phyloP scores from a whole-genome alignment of 1,140 invertebrate species.

The Sesamia nonagrioides region DNA sequence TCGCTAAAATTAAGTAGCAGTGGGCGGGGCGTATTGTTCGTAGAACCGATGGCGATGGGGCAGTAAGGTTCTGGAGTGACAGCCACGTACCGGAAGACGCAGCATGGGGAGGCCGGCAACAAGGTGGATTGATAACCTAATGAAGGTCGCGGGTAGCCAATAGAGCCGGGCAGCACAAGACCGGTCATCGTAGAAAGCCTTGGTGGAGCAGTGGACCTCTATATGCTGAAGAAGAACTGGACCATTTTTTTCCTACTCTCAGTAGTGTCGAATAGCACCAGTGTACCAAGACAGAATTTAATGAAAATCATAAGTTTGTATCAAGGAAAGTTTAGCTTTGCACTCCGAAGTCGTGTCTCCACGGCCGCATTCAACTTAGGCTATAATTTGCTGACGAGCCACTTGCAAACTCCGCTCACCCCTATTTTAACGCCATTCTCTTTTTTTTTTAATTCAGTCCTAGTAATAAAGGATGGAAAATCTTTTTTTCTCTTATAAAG shows the following conservation, averaged over 20 bases:
- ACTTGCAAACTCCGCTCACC: constrained; percentile 70
- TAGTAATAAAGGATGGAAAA: constrained; percentile 45
- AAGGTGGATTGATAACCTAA: no score
- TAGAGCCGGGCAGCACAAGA: no score
- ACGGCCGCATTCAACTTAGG: constrained; percentile 73
- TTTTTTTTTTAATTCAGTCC: constrained; percentile 61
- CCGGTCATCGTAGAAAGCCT: no score
- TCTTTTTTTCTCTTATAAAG: constrained; percentile 18
- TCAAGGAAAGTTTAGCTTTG: constrained; percentile 72
- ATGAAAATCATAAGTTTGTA: constrained; percentile 81
- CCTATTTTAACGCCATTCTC: constrained; percentile 66
- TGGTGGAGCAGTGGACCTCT: no score
- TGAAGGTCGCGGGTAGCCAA: no score
- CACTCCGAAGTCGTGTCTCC: constrained; percentile 69
- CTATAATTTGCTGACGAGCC: constrained; percentile 81
- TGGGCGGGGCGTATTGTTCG: no score
- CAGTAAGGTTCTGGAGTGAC: no score
- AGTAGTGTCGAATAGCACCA: constrained; percentile 45
- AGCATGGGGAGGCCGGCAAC: no score
- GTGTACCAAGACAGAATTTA: constrained; percentile 68
- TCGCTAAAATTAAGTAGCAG: no score
- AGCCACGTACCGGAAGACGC: no score
- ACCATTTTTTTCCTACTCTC: neutral
- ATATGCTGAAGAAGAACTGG: no score
- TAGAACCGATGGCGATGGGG: no score